Conservation (phyloP, 2,797 vertebrate species). For the Pantherophis alleghaniensis region DNA sequence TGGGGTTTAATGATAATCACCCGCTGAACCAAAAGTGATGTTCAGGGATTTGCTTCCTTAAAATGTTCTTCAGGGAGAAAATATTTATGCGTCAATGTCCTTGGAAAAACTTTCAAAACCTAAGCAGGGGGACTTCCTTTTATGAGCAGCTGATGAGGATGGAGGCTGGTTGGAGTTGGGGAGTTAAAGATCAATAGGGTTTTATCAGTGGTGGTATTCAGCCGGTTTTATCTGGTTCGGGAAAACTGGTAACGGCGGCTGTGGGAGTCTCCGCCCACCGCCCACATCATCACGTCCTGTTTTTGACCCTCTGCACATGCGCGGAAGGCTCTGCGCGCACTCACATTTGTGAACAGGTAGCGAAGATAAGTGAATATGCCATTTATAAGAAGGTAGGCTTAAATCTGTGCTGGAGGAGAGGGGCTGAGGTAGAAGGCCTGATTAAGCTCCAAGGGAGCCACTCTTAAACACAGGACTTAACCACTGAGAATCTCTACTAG, state of each 20-base stretch:
- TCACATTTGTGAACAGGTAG: too few species aligned
- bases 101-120: constrained; percentile 55
- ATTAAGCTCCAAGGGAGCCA: too few species aligned
- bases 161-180: not conserved
- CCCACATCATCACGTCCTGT: too few species aligned
- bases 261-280: too few species aligned
- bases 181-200: not conserved
- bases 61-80: constrained; percentile 9
- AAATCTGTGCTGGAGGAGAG: not conserved
- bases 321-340: too few species aligned
- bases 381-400: too few species aligned
- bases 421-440: not conserved
- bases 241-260: too few species aligned
- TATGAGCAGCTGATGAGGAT: not conserved
- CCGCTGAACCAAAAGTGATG: constrained; percentile 17
- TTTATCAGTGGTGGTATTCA: not conserved
- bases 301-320: too few species aligned
- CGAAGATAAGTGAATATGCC: too few species aligned
- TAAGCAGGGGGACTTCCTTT: constrained; percentile 28
- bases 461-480: not conserved
- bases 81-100: constrained; percentile 35
- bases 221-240: too few species aligned
- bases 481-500: not conserved
- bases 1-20: not conserved
- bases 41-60: constrained; percentile 14